Conservation (phyloP, 2,888 invertebrate genomes). For the Dynastes grantii region DNA sequence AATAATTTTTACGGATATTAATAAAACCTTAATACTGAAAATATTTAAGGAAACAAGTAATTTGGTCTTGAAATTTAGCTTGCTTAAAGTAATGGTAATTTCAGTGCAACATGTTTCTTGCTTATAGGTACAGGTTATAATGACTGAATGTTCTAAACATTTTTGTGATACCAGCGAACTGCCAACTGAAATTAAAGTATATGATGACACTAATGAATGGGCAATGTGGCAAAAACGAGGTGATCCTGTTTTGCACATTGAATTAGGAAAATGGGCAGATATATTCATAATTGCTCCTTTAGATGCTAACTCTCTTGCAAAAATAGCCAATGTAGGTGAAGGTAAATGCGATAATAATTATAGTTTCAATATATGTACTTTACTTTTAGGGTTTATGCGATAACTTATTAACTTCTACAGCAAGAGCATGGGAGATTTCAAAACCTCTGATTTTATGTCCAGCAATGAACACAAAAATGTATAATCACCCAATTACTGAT, state of each 20-base stretch:
- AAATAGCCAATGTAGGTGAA: slow-evolving; percentile 85
- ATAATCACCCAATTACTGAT: slow-evolving; percentile 91
- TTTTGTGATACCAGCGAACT: slow-evolving; percentile 81
- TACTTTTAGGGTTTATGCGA: slow-evolving; percentile 86
- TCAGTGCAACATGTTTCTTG: no score
- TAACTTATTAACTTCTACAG: slow-evolving; percentile 92
- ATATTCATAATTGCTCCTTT: slow-evolving; percentile 93
- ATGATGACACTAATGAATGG: slow-evolving; percentile 92
- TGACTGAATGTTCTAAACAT: slow-evolving; percentile 88
- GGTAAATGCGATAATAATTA: neutral
- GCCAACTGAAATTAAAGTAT: slow-evolving; percentile 73
- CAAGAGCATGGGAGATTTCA: slow-evolving; percentile 91
- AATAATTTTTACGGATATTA: no score
- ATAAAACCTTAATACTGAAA: no score
- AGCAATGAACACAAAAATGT: slow-evolving; percentile 99
- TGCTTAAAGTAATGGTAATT: neutral
- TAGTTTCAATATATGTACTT: neutral
- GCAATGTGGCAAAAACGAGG: slow-evolving; percentile 87
- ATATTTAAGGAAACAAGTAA: no score
- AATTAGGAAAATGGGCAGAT: slow-evolving; percentile 96
- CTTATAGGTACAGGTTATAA: slow-evolving; percentile 79
- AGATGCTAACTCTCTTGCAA: slow-evolving; percentile 97
- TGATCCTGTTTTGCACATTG: slow-evolving; percentile 96
- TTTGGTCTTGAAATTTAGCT: no score
- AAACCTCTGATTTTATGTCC: slow-evolving; percentile 95